Base-by-base conservation (phyloP, 2,888 invertebrate genomes). In the Callyntrura guangdongensis region DNA sequence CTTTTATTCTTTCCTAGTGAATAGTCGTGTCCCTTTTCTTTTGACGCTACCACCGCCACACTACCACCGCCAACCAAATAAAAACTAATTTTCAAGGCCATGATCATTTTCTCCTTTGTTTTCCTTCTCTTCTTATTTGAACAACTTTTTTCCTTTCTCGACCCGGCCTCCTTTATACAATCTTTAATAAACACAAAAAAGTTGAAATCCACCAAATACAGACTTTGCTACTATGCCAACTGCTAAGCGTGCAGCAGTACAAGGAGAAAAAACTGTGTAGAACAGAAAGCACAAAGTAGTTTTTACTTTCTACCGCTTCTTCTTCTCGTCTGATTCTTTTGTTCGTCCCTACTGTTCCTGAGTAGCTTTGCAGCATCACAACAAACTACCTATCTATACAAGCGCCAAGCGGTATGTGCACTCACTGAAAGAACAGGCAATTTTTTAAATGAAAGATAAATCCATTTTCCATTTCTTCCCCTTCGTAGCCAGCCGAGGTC, bases 31-130 rank as follows among this genome's bases (percentile, higher is more conserved):
- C 53, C 53, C 27, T n/a, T 5, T 67, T 36, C 67, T 67, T 67
- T 27, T n/a, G 3, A 8, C n/a, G 14, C 45, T 17, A 45, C 72
- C 20, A 61, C n/a, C 59, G 22, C 61, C n/a, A 56, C 17, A 14
- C 56, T n/a, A 36, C 3, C 20, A 22, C 61, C 14, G 1, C 56
- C 36, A 61, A 36, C 59, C 83, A 83, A 85, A 89, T 77, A n/a
- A 36, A 83, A 86, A 90, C 90, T 86, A 86, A 86, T 86, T 89
- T 90, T 90, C 86, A 86, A 86, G 86, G 90, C 56, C 86, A 82
- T 77, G 27, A 59, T 61, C 17, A 45, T 59, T 59, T 61, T 81
- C 81, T 22, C 12, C 59, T 81, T 81, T 20, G 1, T 36, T 56
- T 61, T 81, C 59, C 12, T 27, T 56, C 25, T 22, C 49, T 12